Evolutionary conservation across 2,797 vertebrate species (phyloP), one percentile per base, ranked within the genome.

Genomic region (Pyrrhura leucotis): DNA sequence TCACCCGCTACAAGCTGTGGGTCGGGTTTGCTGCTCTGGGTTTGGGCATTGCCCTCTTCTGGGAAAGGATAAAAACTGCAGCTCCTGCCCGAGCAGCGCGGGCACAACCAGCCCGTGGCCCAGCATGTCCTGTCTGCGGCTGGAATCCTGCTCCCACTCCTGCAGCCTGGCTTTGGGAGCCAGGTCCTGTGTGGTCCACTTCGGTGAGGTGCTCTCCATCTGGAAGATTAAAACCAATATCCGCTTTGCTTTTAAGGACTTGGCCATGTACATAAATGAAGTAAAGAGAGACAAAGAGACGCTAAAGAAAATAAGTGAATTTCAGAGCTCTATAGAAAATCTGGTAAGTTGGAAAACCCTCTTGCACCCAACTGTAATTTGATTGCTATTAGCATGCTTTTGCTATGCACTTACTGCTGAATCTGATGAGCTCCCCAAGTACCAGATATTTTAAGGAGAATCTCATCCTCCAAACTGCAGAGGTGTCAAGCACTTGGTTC

Each of bases 231-330:
- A 81, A 59, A 35, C 11, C 14, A 14, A 0, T 25, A 1, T 50
- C 28, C 16, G 3, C 42, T 89, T 96, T 66, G 83, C 23, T 85
- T 93, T 73, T 10, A 80, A 99, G 99, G 99, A 99, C 97, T 96
- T 99, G 98, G 99, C 99, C n/a, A 99, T 99, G 99, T 99, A 99
- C 96, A 99, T 99, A 96, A 99, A 99, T 0, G 99, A 99, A 89
- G 99, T 99, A 22, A 99, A 99, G 92, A 98, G 99, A 87, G 99
- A 99, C 98, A 99, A 99, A 26, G 99, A 99, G 97, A 99, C 99
- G 3, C 96, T 99, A 94, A 99, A 99, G 98, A 99, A 99, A 95
- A 99, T 99, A 89, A 98, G 99, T 29, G 99, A 99, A 95, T 99
- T 99, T 94, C 99, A 99, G 98, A 99, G 98, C 82, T 99, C 99